Evolutionary conservation across 2,113 vertebrate genomes (phyloP).

Genomic region (Protomyctophum bolini): DNA sequence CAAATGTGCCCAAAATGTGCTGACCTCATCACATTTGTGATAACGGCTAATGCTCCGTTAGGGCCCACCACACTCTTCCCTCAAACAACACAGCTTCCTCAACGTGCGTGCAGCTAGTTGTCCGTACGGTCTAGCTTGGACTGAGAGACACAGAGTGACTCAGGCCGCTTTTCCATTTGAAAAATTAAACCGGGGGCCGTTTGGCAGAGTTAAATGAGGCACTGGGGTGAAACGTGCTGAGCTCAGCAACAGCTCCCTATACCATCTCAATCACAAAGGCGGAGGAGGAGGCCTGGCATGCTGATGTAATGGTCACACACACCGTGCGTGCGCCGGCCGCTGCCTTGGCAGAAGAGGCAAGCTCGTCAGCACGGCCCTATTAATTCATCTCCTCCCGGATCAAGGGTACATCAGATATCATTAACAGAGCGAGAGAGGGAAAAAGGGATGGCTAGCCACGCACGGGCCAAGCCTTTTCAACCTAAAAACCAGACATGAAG

Average conservation of each 20-base stretch:
- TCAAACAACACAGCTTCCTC: too few species aligned
- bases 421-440: slow-evolving; percentile 42
- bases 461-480: slow-evolving; percentile 10
- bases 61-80: too few species aligned
- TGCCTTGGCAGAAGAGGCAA: slow-evolving; percentile 75
- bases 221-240: slow-evolving; percentile 72
- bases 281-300: slow-evolving; percentile 56
- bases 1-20: too few species aligned
- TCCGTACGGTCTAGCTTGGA: background rate
- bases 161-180: slow-evolving; percentile 77
- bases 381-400: slow-evolving; percentile 61
- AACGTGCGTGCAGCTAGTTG: too few species aligned
- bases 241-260: slow-evolving; percentile 67
- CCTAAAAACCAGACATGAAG: slow-evolving; percentile 24
- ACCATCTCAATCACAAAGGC: slow-evolving; percentile 74
- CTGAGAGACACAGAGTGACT: slow-evolving; percentile 67
- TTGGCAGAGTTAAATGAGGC: slow-evolving; percentile 75
- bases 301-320: slow-evolving; percentile 75
- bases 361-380: slow-evolving; percentile 72
- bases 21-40: too few species aligned
- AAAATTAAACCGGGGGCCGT: slow-evolving; percentile 72
- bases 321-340: slow-evolving; percentile 45
- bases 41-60: too few species aligned
- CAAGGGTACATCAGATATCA: slow-evolving; percentile 73
- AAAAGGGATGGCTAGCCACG: background rate